Evolutionary conservation across 2,888 invertebrate genomes (phyloP).

Genomic region (Eumerus sabulonum): DNA sequence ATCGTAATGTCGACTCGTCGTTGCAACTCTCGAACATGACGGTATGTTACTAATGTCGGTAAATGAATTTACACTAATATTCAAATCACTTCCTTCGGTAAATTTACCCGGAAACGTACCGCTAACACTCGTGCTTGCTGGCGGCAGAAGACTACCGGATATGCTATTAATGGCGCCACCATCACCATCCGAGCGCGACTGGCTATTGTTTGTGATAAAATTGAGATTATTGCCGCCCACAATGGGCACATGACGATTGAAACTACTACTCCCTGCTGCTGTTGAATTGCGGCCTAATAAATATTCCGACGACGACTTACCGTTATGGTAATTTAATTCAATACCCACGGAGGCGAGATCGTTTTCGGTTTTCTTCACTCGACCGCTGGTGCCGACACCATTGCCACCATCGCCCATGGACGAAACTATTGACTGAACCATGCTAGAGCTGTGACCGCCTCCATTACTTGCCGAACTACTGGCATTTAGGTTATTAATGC

Average conservation of each 20-base stretch:
- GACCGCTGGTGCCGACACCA: conserved; percentile 3
- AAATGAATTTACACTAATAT: conserved; percentile 71
- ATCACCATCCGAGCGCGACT: conserved; percentile 72
- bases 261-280: conserved; percentile 34
- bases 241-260: conserved; percentile 65
- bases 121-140: conserved; percentile 56
- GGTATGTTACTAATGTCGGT: conserved; percentile 71
- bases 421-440: conserved; percentile 2
- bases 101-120: conserved; percentile 46
- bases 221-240: conserved; percentile 63
- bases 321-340: conserved; percentile 71
- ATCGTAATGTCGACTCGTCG: conserved; percentile 31
- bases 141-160: conserved; percentile 75
- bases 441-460: neutral
- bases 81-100: conserved; percentile 73
- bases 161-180: conserved; percentile 74
- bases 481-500: conserved; percentile 72
- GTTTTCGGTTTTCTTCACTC: conserved; percentile 61
- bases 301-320: conserved; percentile 58
- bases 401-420: conserved; percentile 20
- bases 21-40: conserved; percentile 53
- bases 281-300: conserved; percentile 55
- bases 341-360: conserved; percentile 69
- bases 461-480: conserved; percentile 33
- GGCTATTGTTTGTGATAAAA: conserved; percentile 71